A percentile compares a stretch with the other conserved stretches of the same genome.
Conservation (phyloP, 2,797 vertebrate genomes). For the Scolopax bukidnonensis region DNA sequence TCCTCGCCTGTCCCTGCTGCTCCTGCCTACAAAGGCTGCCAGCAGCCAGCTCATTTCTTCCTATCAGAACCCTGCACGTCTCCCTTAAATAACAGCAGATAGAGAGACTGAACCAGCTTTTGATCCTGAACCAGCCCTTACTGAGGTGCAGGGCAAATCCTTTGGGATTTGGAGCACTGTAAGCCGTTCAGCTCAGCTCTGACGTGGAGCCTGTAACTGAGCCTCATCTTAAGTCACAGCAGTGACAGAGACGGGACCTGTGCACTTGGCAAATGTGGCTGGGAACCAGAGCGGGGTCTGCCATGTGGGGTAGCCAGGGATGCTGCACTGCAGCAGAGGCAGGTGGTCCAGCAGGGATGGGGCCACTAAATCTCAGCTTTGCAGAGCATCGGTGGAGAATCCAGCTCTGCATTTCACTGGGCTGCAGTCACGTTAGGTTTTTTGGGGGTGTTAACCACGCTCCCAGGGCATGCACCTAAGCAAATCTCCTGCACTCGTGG, state of each 20-base stretch:
- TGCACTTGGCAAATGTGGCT: neutral
- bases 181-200: neutral
- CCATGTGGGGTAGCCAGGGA: neutral
- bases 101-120: neutral
- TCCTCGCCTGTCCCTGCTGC: neutral
- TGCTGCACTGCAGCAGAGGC: neutral
- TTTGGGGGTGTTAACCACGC: neutral
- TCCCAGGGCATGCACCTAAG: rapidly evolving
- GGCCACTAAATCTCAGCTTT: neutral
- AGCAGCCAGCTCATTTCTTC: neutral
- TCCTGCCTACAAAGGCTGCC: neutral
- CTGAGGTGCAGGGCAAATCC: neutral
- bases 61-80: neutral
- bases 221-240: neutral
- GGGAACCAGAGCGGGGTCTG: neutral
- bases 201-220: neutral
- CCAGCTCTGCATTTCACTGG: rapidly evolving
- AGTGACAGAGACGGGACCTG: neutral
- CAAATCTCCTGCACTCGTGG: rapidly evolving
- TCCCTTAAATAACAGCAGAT: neutral
- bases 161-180: rapidly evolving
- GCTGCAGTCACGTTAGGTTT: neutral
- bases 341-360: rapidly evolving
- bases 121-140: neutral
- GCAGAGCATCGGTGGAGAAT: neutral